Evolutionary conservation across 2,113 vertebrate genomes (phyloP).

Genomic region (Nerophis lumbriciformis): DNA sequence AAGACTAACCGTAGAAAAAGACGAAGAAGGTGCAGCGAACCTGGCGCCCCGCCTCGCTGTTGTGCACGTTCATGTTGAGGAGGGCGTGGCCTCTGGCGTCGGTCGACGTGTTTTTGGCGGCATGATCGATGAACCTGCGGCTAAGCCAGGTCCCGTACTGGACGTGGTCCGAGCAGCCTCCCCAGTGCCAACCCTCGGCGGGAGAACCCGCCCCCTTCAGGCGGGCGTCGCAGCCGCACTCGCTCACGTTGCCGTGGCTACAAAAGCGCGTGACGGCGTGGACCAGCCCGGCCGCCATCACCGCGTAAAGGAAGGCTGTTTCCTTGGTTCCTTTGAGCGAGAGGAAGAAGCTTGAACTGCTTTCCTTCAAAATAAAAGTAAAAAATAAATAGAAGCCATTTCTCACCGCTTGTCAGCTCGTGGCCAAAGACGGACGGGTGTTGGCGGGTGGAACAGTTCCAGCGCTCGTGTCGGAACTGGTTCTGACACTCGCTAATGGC

Average conservation of each 20-base stretch:
- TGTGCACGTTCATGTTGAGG: slow-evolving; percentile 83
- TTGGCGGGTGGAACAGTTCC: slow-evolving; percentile 80
- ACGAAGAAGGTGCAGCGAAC: slow-evolving; percentile 50
- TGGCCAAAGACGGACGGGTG: slow-evolving; percentile 72
- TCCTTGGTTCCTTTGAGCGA: slow-evolving; percentile 84
- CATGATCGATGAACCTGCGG: slow-evolving; percentile 83
- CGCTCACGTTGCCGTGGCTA: slow-evolving; percentile 87
- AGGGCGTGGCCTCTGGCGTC: slow-evolving; percentile 60
- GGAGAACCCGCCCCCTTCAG: slow-evolving; percentile 72
- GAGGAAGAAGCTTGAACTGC: neutral
- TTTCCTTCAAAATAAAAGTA: no score
- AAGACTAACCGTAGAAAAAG: neutral
- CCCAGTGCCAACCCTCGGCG: slow-evolving; percentile 91
- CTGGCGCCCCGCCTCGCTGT: slow-evolving; percentile 91
- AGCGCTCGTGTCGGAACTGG: slow-evolving; percentile 89
- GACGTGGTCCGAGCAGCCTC: slow-evolving; percentile 91
- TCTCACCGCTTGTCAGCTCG: slow-evolving; percentile 84
- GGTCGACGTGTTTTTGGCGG: slow-evolving; percentile 61
- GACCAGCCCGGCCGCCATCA: slow-evolving; percentile 87
- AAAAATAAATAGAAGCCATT: neutral
- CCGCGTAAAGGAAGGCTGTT: slow-evolving; percentile 84
- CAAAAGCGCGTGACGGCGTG: slow-evolving; percentile 87
- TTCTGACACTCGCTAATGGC: slow-evolving; percentile 83
- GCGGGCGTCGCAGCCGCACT: slow-evolving; percentile 84
- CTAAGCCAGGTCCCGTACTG: slow-evolving; percentile 89